These are phyloP conservation scores for Origma solitaria DNA, from an alignment of 2,113 vertebrate genomes.

Conservation along the genomic window DNA sequence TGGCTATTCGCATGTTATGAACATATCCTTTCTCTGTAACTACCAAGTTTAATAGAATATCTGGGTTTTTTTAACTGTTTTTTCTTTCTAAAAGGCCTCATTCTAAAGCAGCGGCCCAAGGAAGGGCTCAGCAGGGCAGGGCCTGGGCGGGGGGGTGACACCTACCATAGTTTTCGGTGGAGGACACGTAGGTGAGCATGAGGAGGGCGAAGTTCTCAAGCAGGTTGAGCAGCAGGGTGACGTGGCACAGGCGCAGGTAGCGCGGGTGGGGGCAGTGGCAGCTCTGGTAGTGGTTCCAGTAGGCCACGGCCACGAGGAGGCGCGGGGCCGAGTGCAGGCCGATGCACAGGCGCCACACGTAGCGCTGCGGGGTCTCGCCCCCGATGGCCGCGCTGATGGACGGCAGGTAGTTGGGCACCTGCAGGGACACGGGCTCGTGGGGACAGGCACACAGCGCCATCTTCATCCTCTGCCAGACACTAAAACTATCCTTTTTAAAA, in stretches of 20 bases:
- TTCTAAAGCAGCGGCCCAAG: fast-evolving
- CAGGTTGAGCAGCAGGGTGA: slow-evolving; percentile 77
- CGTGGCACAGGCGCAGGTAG: slow-evolving; percentile 72
- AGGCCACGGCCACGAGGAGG: slow-evolving; percentile 78
- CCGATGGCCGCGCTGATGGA: slow-evolving; percentile 94
- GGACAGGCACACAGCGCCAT: background rate
- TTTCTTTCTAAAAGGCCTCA: no score
- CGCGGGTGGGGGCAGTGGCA: slow-evolving; percentile 60
- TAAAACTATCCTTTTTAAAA: fast-evolving
- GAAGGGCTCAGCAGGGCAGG: background rate
- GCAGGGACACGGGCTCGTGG: background rate
- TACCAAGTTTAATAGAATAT: fast-evolving
- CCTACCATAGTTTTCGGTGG: slow-evolving; percentile 88
- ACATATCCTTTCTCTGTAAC: fast-evolving
- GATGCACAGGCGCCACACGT: slow-evolving; percentile 91
- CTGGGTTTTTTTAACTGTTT: fast-evolving
- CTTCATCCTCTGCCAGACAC: fast-evolving
- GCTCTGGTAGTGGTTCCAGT: slow-evolving; percentile 85
- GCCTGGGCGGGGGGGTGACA: background rate
- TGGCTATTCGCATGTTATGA: fast-evolving
- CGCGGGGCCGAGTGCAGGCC: slow-evolving; percentile 90
- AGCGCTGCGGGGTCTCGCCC: slow-evolving; percentile 82
- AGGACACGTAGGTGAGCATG: slow-evolving; percentile 89
- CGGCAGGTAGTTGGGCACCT: slow-evolving; percentile 95
- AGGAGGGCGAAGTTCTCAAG: slow-evolving; percentile 85